Conservation (phyloP, 2,113 vertebrate genomes). For the Sylvietta virens region DNA sequence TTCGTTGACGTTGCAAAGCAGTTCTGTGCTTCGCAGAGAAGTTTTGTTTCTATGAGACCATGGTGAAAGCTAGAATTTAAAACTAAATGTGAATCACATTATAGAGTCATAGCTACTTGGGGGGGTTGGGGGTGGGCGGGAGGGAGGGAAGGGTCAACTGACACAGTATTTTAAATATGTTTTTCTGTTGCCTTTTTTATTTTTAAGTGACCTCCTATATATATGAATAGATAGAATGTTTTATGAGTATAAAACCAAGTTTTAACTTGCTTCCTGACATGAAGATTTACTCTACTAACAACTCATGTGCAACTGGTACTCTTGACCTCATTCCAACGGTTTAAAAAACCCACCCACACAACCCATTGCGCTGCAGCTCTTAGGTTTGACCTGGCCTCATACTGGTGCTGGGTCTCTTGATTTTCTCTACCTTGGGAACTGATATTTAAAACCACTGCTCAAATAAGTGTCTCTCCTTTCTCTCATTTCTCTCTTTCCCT, state of each 20-base stretch:
- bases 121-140: background rate
- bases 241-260: conserved; percentile 62
- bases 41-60: conserved; percentile 65
- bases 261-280: conserved; percentile 62
- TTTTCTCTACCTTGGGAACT: conserved; percentile 57
- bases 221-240: conserved; percentile 66
- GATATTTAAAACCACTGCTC: conserved; percentile 65
- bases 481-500: background rate
- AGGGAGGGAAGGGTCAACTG: conserved; percentile 45
- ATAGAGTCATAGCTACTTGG: conserved; percentile 51
- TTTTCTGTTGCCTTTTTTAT: conserved; percentile 71
- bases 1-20: conserved; percentile 56
- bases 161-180: conserved; percentile 69
- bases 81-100: conserved; percentile 64
- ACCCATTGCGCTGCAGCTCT: conserved; percentile 49
- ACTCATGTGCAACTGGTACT: conserved; percentile 73
- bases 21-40: conserved; percentile 62
- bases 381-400: conserved; percentile 63
- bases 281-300: conserved; percentile 65
- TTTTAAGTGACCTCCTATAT: conserved; percentile 74
- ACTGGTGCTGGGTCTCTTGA: conserved; percentile 34
- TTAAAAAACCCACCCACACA: conserved; percentile 51
- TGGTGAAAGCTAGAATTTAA: conserved; percentile 65
- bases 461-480: conserved; percentile 57
- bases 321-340: conserved; percentile 69